Evolutionary conservation across 1,140 invertebrate genomes (phyloP), one percentile per base, ranked within the genome.

Genomic region (Tetramorium alpestre): DNA sequence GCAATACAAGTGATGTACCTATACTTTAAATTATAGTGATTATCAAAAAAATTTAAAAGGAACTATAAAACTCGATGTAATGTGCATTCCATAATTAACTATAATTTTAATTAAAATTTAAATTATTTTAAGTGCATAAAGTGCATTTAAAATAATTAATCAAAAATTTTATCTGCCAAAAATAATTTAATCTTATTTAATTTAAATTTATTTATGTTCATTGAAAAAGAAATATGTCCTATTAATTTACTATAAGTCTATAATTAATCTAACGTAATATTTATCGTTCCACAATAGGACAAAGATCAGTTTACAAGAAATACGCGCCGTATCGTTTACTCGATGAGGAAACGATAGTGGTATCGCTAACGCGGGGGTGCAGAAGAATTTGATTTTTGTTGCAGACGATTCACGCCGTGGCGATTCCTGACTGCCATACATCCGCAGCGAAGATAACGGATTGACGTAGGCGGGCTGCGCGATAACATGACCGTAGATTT

Each of bases 401-500:
- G 18, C 72, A 25, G 16, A 25, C 56, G 56, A 82, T 85, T 76
- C 70, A 62, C 76, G 73, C 47, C n/a, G 18, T 65, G 16, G 28
- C 11, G 33, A 16, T 65, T 73, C 60, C 47, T 80, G 64, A 54
- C 51, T 72, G 13, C 49, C 3, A 56, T 11, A 58, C 51, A 62
- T 72, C 25, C 16, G 44, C 58, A 18, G 13, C 58, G 3, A 10
- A 70, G 89, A 90, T 90, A 90, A 90, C 11, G 56, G 41, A 89
- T 85, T 90, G 88, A 90, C 88, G 84, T 82, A 56, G 81, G 85
- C 75, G 73, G 75, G 28, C 25, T 33, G n/a, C 22, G n/a, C 54
- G 90, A 90, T 90, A 92, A 91, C 33, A 44, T 3, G 28, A 8
- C 13, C 69, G 56, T 25, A 58, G 73, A 86, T 69, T 90, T 88